Percentiles rank a stretch among this genome's conserved stretches.
These are phyloP conservation scores for Paguma larvata DNA, from an alignment of 2,797 vertebrate species.

Conservation along the genomic window DNA sequence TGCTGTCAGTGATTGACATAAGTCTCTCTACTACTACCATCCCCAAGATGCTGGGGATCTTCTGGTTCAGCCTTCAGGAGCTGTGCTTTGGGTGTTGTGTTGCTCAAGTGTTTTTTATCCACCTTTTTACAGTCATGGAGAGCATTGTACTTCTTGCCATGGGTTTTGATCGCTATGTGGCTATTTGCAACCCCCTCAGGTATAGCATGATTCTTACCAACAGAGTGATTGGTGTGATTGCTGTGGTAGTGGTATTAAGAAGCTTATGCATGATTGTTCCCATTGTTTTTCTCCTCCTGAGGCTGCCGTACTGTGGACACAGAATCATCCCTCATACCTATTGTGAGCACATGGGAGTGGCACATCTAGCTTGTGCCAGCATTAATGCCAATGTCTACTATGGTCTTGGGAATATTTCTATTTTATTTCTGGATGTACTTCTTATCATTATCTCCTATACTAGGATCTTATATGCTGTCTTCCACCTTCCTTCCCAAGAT, in stretches of 20 bases:
- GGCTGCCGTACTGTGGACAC: constrained; percentile 60
- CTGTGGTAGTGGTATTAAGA: constrained; percentile 7
- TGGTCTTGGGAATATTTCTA: constrained; percentile 77
- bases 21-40: constrained; percentile 85
- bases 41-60: constrained; percentile 85
- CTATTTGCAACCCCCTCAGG: constrained; percentile 72
- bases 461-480: constrained; percentile 70
- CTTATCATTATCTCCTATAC: constrained; percentile 79
- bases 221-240: constrained; percentile 10
- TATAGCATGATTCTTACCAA: constrained; percentile 71
- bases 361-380: constrained; percentile 67
- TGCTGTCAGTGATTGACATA: constrained; percentile 80
- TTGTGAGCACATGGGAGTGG: constrained; percentile 78
- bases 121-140: constrained; percentile 75
- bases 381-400: constrained; percentile 67
- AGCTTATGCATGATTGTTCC: constrained; percentile 62
- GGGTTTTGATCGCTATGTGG: constrained; percentile 73
- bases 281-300: constrained; percentile 65
- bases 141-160: constrained; percentile 66
- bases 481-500: constrained; percentile 65
- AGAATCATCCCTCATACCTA: constrained; percentile 69
- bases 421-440: constrained; percentile 73
- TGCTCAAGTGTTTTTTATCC: constrained; percentile 67
- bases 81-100: constrained; percentile 58
- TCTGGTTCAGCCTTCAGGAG: constrained; percentile 51